A percentile compares a stretch with the other conserved stretches of the same genome.
These are phyloP conservation scores for Drosophila gaucha DNA, from an alignment of 2,888 invertebrate genomes.

Conservation along the genomic window DNA sequence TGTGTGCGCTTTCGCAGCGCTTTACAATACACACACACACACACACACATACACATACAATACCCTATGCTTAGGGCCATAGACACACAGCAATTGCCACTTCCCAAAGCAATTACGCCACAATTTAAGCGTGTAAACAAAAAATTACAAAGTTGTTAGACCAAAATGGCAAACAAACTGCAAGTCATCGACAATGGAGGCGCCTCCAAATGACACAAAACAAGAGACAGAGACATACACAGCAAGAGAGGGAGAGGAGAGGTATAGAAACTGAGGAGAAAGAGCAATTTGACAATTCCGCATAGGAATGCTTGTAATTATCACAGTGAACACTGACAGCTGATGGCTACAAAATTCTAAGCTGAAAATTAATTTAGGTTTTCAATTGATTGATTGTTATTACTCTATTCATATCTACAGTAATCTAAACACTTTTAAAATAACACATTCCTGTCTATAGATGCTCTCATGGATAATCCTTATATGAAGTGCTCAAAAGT, in stretches of 20 bases:
- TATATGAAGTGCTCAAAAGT: neutral
- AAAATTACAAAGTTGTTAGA: constrained; percentile 80
- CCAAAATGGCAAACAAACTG: constrained; percentile 70
- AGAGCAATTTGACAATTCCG: constrained; percentile 47
- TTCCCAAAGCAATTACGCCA: constrained; percentile 79
- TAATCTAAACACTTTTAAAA: no score
- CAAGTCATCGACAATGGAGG: constrained; percentile 62
- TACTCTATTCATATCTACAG: neutral
- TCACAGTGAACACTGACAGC: constrained; percentile 38
- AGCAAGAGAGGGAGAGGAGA: constrained; percentile 5
- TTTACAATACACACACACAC: constrained; percentile 52
- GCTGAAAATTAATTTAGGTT: neutral
- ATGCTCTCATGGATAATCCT: neutral
- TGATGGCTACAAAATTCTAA: constrained; percentile 1
- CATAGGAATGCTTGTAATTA: constrained; percentile 40
- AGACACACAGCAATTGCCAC: constrained; percentile 69
- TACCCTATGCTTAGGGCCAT: constrained; percentile 5
- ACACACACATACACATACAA: neutral
- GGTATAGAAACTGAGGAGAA: constrained; percentile 2
- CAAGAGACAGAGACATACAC: neutral
- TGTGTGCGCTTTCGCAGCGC: constrained; percentile 75
- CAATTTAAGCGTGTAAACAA: constrained; percentile 81
- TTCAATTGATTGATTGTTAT: neutral
- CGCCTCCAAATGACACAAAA: constrained; percentile 47
- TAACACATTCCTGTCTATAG: neutral